Evolutionary conservation across 2,113 vertebrate genomes (phyloP), one percentile per base, ranked within the genome.

Genomic region (Myiopsitta monachus): DNA sequence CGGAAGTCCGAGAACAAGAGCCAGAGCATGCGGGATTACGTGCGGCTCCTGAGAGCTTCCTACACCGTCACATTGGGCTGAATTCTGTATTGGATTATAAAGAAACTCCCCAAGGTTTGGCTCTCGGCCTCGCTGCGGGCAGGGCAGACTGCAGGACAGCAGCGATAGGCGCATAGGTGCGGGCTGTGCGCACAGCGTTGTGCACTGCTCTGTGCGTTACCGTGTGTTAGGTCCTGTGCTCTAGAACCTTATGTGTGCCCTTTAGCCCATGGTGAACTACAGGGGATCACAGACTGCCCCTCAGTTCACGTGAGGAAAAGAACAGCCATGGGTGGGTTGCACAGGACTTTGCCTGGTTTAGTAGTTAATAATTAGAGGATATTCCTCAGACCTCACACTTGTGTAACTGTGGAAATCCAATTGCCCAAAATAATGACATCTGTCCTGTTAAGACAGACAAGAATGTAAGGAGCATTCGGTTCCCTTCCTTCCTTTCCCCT

Each of bases 1-100:
- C 98, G 98, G 95, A 98, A 98, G 95, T 98, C 98, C 8, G 98
- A 99, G 94, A 99, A 97, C 95, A 98, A 98, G 93, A 99, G 98
- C 54, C 98, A 98, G 57, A 99, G 98, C 95, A 98, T 99, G 74
- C 98, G 98, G 97, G 98, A 98, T 97, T 99, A 99, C 10, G 95
- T 99, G 5, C 98, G 98, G 52, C 99, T 99, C 97, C 98, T 99
- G 66, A 99, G 99, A 98, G 98, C 97, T 49, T 98, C 98, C 17
- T 99, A 99, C 55, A 61, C 97, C 69, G 97, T 98, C 7, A 98
- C 99, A 97, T 99, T 99, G 96, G 98, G 98, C 46, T 98, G 97
- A 92, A 95, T 90, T 70, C 30, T 95, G 69, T 78, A 31, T 33
- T 90, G 55, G 74, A 15, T 38, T 62, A 27, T 47, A 87, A 91